Base-by-base conservation (phyloP, 2,113 vertebrate genomes). In the Progne subis region DNA sequence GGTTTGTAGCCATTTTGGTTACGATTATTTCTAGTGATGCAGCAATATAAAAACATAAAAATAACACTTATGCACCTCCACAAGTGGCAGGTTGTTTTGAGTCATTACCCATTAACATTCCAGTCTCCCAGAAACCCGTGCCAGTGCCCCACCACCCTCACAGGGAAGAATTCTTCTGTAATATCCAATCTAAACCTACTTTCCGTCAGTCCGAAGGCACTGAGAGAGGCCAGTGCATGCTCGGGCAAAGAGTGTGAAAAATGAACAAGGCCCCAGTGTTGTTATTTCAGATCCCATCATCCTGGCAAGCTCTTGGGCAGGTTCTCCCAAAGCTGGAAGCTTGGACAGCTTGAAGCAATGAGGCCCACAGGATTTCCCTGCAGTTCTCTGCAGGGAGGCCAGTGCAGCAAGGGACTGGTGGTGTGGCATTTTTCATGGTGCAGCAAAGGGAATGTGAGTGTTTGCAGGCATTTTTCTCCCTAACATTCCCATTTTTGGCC, bases 401-500 rank as follows among this genome's bases (percentile, higher is more conserved):
- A n/a, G 52, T 23, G 31, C 14, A 29, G 34, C 12, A 11, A 60
- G 32, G 2, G 3, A 12, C 13, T 32, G 44, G n/a, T 15, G 29
- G 4, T 2, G 25, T 32, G 23, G 32, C 4, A 1, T 74, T 92
- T 77, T 61, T 57, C 83, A 31, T n/a, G 46, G 21, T 32, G 31
- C 26, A 77, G n/a, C 41, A 46, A 53, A 61, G 67, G 53, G 49
- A 84, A 87, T 79, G 32, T 47, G 53, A 56, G 5, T 41, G 14
- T 68, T 90, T 76, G 50, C 63, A 65, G 63, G 25, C 46, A 18
- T 88, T 92, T 93, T 86, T 46, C 76, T 86, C 71, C 37, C 25
- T 82, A 70, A 32, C 60, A 53, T 85, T 92, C 50, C 88, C 76
- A 47, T 65, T 93, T 96, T 77, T 67, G 76, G 68, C 74, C 75